Evolutionary conservation across 1,140 invertebrate species (phyloP), one percentile per base, ranked within the genome.

Genomic region (Nomia melanderi): DNA sequence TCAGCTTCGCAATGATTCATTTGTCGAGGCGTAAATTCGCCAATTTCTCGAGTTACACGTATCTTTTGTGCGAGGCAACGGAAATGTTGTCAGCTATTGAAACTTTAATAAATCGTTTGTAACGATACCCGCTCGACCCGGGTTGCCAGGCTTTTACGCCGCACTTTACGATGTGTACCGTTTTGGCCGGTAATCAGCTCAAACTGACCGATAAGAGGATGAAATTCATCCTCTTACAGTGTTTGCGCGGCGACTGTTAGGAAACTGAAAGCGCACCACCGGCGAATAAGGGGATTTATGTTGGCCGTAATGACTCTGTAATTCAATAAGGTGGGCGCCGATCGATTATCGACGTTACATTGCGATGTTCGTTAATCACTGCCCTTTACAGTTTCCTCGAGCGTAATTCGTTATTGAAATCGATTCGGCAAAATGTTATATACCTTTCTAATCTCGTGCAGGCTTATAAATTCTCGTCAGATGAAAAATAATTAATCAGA

Each of bases 181-280:
- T 53, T 50, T 71, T 56, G 66, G 33, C 17, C 9, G 31, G 36
- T 71, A 77, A 77, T 77, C 75, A 70, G 57, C 75, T 77, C 75
- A 63, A 77, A 60, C 47, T 63, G 67, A 62, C 75, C 75, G 75
- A 77, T 70, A 71, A 70, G 67, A 77, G 75, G 75, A 77, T 77
- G 67, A 71, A 63, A 25, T 71, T 77, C 66, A 77, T 77, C 75
- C 66, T 77, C 67, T 70, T 77, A 71, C 7, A 8, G 20, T 5
- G 57, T 77, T 63, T 63, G 54, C 59, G n/a, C 27, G 29, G 39
- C 4, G 39, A 2, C 14, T 33, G n/a, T 17, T 47, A 36, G 64
- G 64, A 57, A 67, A 75, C 59, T 65, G 73, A 67, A 76, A 60
- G 31, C 54, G 9, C 9, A 25, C n/a, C 12, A n/a, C 17, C 39